phyloP scores from a whole-genome alignment of 2,888 invertebrate genomes.

The Onthophagus sagittarius region DNA sequence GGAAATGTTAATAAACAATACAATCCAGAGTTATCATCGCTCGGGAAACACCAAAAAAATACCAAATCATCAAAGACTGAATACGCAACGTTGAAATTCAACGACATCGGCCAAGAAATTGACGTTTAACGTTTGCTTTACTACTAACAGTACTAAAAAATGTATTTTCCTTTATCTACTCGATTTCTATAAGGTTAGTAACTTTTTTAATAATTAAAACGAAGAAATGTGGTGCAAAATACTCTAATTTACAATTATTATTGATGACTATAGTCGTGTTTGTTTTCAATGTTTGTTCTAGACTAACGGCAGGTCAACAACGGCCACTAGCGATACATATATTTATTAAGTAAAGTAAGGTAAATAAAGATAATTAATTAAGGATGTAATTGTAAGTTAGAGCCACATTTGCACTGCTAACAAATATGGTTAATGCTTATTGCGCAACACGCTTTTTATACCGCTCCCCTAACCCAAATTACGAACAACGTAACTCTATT shows the following conservation, averaged over 20 bases:
- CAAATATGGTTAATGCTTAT: neutral
- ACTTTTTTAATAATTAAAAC: neutral
- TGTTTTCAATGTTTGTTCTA: conserved; percentile 50
- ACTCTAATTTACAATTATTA: conserved; percentile 24
- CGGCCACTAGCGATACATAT: conserved; percentile 75
- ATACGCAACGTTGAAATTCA: conserved; percentile 63
- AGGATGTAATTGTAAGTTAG: conserved; percentile 32
- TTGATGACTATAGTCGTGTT: neutral
- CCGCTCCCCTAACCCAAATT: neutral
- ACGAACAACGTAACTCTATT: neutral
- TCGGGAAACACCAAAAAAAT: conserved; percentile 34
- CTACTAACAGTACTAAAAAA: conserved; percentile 32
- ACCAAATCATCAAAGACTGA: conserved; percentile 52
- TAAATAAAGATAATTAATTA: conserved; percentile 14
- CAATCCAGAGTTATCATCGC: conserved; percentile 15
- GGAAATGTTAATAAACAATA: conserved; percentile 32
- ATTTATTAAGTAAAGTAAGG: conserved; percentile 63
- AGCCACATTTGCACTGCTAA: conserved; percentile 24
- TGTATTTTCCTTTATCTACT: conserved; percentile 13
- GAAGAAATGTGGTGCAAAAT: neutral
- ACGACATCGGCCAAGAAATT: conserved; percentile 64
- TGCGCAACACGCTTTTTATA: neutral
- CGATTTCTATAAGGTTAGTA: conserved; percentile 35
- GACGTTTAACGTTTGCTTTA: conserved; percentile 56
- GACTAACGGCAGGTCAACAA: conserved; percentile 69